Evolutionary conservation across 1,140 invertebrate genomes (phyloP).

Genomic region (Trichomalopsis sarcophagae): DNA sequence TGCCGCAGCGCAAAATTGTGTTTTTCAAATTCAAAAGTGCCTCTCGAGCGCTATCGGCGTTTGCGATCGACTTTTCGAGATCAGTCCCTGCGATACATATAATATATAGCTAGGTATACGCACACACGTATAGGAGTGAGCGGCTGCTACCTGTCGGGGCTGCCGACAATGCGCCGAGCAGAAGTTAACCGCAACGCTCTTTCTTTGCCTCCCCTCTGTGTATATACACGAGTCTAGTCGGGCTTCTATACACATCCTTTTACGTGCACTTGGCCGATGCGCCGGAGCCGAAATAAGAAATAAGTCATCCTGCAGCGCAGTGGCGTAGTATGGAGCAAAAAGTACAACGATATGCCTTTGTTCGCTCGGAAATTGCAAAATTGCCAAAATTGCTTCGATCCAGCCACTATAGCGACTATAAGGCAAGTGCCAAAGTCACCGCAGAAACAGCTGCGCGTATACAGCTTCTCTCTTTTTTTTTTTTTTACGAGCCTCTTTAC

Average conservation of each 20-base stretch:
- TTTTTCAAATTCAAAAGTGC: not conserved
- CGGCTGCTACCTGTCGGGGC: conserved; percentile 64
- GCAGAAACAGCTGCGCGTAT: conserved; percentile 13
- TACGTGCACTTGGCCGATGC: conserved; percentile 21
- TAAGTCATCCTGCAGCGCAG: conserved; percentile 54
- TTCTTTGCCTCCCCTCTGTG: conserved; percentile 43
- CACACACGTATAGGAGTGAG: not conserved
- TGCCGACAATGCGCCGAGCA: conserved; percentile 63
- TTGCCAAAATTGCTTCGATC: too few relatives aligned
- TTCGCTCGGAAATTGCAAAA: too few relatives aligned
- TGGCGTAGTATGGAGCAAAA: conserved; percentile 41
- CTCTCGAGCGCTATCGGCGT: not conserved
- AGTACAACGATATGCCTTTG: too few relatives aligned
- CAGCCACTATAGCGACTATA: too few relatives aligned
- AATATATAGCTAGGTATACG: not conserved
- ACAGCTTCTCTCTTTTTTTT: conserved; percentile 2
- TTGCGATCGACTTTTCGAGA: conserved; percentile 27
- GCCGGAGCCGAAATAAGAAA: conserved; percentile 43
- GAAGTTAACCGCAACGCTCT: conserved; percentile 62
- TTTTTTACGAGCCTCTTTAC: not conserved
- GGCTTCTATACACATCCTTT: not conserved
- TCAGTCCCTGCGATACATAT: not conserved
- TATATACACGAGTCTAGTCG: not conserved
- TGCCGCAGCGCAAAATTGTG: not conserved
- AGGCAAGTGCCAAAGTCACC: too few relatives aligned